Evolutionary conservation across 2,113 vertebrate genomes (phyloP), one percentile per base, ranked within the genome.

Genomic region (Neolamprologus hecqui): DNA sequence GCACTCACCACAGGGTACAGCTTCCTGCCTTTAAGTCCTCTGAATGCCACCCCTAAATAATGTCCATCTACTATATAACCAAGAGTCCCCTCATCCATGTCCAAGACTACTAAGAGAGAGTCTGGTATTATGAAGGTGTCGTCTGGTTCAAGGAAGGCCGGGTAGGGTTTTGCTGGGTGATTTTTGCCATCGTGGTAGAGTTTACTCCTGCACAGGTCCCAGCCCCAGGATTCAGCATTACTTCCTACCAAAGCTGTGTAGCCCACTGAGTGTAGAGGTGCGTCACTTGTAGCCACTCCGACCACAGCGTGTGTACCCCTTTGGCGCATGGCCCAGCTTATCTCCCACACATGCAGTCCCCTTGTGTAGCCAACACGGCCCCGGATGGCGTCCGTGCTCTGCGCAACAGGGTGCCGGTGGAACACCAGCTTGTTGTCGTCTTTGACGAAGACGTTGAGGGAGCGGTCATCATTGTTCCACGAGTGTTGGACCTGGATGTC

Each of bases 51-150:
- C 3, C 99, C 99, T 93, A 99, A 97, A 95, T 99, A 99, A 92
- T 99, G 99, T 95, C 98, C 99, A 0, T 99, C 98, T 65, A 99
- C 99, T 3, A 99, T 97, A 95, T 99, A 99, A 93, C 99, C 99
- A 90, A 99, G 93, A 0, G 98, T 99, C 33, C 99, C 99, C 2
- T 99, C 99, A 0, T 99, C 99, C 99, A 99, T 99, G 95, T 99
- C 99, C 95, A 99, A 93, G 21, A 99, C 98, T 28, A 99, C 98
- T 21, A 99, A 94, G 94, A 99, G 98, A 3, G 98, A 98, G 94
- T 99, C 99, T 0, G 99, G 98, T 79, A 99, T 98, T 2, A 99
- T 97, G 95, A 99, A 99, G 0, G 98, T 98, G 90, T 99, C 98
- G 0, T 99, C 98, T 0, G 98, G 97, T 84, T 99, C 98, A 5